Evolutionary conservation across 2,797 vertebrate species (phyloP).

Genomic region (Mus caroli): DNA sequence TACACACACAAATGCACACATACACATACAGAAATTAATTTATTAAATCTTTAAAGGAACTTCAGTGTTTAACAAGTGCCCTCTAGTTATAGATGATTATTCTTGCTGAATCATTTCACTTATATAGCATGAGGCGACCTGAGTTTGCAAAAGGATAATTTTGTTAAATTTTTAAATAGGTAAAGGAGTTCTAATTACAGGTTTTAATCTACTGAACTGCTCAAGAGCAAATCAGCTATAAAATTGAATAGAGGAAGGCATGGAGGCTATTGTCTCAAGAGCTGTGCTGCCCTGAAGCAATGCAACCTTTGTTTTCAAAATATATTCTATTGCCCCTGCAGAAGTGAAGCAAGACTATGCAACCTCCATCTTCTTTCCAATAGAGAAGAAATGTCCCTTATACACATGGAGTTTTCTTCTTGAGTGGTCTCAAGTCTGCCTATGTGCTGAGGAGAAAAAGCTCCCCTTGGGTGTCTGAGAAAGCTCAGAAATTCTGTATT

Average conservation of each 20-base stretch:
- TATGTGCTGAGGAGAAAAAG: not conserved
- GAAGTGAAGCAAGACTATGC: not conserved
- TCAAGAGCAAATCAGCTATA: slow-evolving; percentile 35
- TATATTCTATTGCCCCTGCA: not conserved
- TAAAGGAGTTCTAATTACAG: slow-evolving; percentile 8
- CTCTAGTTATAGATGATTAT: not conserved
- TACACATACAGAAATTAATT: no score
- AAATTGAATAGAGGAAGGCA: not conserved
- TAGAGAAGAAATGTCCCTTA: not conserved
- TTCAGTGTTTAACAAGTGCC: not conserved
- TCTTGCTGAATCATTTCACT: not conserved
- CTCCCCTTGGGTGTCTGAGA: not conserved
- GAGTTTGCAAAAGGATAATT: slow-evolving; percentile 45
- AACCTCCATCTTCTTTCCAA: not conserved
- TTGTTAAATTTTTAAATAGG: slow-evolving; percentile 22
- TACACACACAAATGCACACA: not conserved
- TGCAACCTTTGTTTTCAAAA: slow-evolving; percentile 31
- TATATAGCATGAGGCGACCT: not conserved
- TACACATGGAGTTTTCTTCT: not conserved
- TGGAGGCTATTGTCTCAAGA: slow-evolving; percentile 11
- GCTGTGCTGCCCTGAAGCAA: not conserved
- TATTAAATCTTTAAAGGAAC: not conserved
- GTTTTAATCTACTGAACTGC: slow-evolving; percentile 18
- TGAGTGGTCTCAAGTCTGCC: not conserved
- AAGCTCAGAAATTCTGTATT: not conserved